Base-by-base conservation (phyloP, 2,797 vertebrate genomes). In the Sarcoramphus papa region DNA sequence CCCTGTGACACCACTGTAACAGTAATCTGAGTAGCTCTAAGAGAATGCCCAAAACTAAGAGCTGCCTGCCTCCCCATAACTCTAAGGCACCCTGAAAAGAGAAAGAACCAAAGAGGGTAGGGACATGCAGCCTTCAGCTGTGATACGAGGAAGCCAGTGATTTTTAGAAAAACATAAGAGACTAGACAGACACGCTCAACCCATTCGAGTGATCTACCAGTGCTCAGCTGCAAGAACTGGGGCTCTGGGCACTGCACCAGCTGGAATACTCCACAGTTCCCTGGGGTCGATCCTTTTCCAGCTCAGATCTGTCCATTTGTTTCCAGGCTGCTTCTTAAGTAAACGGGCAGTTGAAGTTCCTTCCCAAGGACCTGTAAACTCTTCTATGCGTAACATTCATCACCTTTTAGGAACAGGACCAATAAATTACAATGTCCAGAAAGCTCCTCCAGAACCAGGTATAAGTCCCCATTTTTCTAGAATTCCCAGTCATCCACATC, bases 401-500 rank as follows among this genome's bases (percentile, higher is more conserved):
- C 78, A 84, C 43, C 83, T 85, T 92, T 96, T 97, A 80, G 27
- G 33, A 94, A 85, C 62, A 76, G 88, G 74, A 79, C 77, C 86
- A 69, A 70, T 89, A 93, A 95, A 93, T 89, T 87, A 94, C 53
- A 47, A 33, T 4, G 68, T 95, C 94, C 80, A 72, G 30, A 70
- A 94, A 95, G 84, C 73, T 87, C 79, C 79, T 88, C 54, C 51
- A 75, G 56, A 79, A 57, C 13, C 48, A 62, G 15, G 23, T 14
- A 7, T 10, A 63, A 63, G 67, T 80, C 82, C 27, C 47, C 28
- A 1, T 72, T 73, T 40, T 40, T 63, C 85, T 98, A 99, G 98
- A 99, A 99, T 93, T 99, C 99, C 99, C 99, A 99, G 97, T 99
- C 99, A 23, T 99, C 99, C 96, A 99, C 98, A 40, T 99, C 99